Base-by-base conservation (phyloP, 2,888 invertebrate species). In the Acrobeloides nanus region DNA sequence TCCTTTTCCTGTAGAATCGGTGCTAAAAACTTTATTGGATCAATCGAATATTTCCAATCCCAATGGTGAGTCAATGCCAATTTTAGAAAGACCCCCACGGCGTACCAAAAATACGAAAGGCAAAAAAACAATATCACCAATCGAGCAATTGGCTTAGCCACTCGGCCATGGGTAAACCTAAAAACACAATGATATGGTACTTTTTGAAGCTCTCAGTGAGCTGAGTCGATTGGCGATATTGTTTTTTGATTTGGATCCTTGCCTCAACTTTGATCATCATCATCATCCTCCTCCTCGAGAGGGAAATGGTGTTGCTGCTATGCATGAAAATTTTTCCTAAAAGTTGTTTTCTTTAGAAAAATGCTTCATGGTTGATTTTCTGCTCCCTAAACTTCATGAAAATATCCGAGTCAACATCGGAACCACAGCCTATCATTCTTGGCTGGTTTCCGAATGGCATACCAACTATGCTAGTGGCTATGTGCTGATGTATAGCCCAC, bases 401-500 rank as follows among this genome's bases (percentile, higher is more conserved):
- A 53, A 61, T 32, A 38, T 59, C 27, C 43, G 57, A n/a, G 57
- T 57, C 20, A 35, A 49, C 17, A 31, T 46, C 20, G 27, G 46
- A 17, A 27, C 35, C 17, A 24, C 27, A 17, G 40, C 57, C 21
- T 55, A 54, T 29, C 57, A 57, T 24, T 37, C 33, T 10, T 57
- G 57, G 57, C 15, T 57, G 42, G 32, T 59, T 7, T 56, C 60
- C 27, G 42, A 48, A n/a, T 53, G 53, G 53, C 38, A 38, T 10
- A 15, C 54, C 29, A 56, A 56, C 38, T 29, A 52, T 12, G 57
- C 49, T 21, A 41, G 55, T 27, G 59, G 59, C 5, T 58, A 57
- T 33, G 42, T 59, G 12, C 40, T 57, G 17, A 51, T 57, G 15
- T 57, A 57, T 27, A 48, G 45, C 23, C 48, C 58, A 2, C 7